Evolutionary conservation across 2,113 vertebrate genomes (phyloP), one percentile per base, ranked within the genome.

Genomic region (Rhabdomys dilectus): DNA sequence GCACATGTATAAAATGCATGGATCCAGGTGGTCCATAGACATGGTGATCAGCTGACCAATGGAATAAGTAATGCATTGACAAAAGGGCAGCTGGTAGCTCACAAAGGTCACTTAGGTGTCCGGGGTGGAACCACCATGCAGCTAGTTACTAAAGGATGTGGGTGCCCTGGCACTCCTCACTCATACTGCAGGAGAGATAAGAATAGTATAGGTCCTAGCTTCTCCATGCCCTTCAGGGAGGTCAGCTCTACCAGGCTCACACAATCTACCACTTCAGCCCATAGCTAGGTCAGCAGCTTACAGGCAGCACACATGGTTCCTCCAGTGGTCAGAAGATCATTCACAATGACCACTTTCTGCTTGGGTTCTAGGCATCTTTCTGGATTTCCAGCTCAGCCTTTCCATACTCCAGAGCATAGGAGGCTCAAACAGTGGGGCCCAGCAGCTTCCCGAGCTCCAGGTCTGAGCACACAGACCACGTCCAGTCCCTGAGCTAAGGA

Each of bases 391-490:
- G 98, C 17, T 99, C 99, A 7, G 99, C 99, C 99, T 98, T 97
- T 78, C 99, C 99, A 0, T 99, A 99, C 29, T 99, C 99, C 24
- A 99, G 96, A 0, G 98, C 56, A 26, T 99, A 99, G 0, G 97
- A 96, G 17, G 99, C 85, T 0, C 98, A 99, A 39, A 99, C 39
- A 0, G 99, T 99, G 29, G 98, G 97, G 0, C 99, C 99, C 0
- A 99, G 99, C 1, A 99, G 99, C 77, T 99, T 99, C 6, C 99
- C 99, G 31, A 98, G 99, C 29, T 99, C 99, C 12, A 99, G 97
- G 51, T n/a, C 99, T 48, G 91, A 98, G 98, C 89, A 99, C 96
- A 0, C 99, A 99, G 39, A 99, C 99, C 0, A 99, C 66, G 0
- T 99, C 99, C 11, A 99, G 92, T 53, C 99, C 99, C 98, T 99